Conservation (phyloP, 92 coral and sea anemone species). For the Epizoanthus ramosus region DNA sequence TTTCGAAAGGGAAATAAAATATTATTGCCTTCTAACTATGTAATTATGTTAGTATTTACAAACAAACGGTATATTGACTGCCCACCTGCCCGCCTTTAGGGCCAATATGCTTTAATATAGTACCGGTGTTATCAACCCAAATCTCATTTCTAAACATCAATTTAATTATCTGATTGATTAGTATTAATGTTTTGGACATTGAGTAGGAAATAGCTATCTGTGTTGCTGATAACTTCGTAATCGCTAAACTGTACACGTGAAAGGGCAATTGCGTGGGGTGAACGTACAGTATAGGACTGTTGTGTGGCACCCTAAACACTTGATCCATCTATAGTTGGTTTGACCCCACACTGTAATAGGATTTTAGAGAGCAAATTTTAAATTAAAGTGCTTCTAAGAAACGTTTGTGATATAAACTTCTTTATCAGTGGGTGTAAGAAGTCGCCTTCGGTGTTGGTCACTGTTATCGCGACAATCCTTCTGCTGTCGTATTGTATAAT, state of each 20-base stretch:
- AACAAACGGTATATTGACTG: conserved; percentile 22
- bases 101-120: conserved; percentile 4
- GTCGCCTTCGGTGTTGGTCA: background rate
- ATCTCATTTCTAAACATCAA: conserved; percentile 40
- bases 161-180: conserved; percentile 60
- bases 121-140: conserved; percentile 25
- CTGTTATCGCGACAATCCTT: background rate
- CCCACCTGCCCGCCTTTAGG: conserved; percentile 30
- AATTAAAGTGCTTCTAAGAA: background rate
- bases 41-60: conserved; percentile 19
- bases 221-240: conserved; percentile 31
- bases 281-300: background rate
- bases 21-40: conserved; percentile 7
- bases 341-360: background rate
- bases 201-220: conserved; percentile 47
- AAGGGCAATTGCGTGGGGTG: background rate
- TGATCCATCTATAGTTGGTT: background rate
- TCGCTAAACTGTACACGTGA: conserved; percentile 38
- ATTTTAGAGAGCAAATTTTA: conserved; percentile 10
- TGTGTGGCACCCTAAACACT: background rate
- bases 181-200: conserved; percentile 48
- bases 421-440: conserved; percentile 7
- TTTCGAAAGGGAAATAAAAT: conserved; percentile 29
- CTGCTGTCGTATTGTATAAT: background rate
- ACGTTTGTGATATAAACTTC: background rate